Evolutionary conservation across 2,113 vertebrate species (phyloP), one percentile per base, ranked within the genome.

Genomic region (Bettongia penicillata): DNA sequence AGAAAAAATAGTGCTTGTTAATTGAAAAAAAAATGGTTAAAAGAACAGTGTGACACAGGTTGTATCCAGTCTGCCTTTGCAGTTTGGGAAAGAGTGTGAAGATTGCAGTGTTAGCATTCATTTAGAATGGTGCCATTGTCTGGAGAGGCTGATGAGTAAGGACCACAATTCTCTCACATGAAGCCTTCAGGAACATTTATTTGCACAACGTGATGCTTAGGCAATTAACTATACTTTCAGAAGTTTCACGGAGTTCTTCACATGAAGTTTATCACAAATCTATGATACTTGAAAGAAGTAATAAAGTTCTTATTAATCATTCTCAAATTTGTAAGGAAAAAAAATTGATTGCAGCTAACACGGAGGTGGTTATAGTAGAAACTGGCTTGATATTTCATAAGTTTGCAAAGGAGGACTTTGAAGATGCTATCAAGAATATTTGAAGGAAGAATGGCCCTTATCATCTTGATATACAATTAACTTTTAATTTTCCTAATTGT

Each of bases 261-360:
- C 99, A 99, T 25, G 99, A 99, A 97, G 99, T 99, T 97, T 99
- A 99, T 97, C 99, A 99, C 96, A 99, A 99, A 99, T 99, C 99
- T 98, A 90, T 53, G 91, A 1, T 0, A 0, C 57, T 68, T 93
- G 98, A 99, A 99, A 98, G 99, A 99, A 52, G 99, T 99, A 92
- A 99, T 99, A 98, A 99, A 99, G 97, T 99, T 99, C 1, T 99
- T 99, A 89, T 99, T 99, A 96, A 99, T 55, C 53, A 55, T 99
- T 96, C 98, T 99, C 92, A 99, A 99, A 93, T 99, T 99, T 98
- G 99, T 99, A 99, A 99, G 99, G 98, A 99, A 99, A 98, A 99
- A 98, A 99, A 99, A 90, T 98, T 99, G 94, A 99, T 99, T 22
- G 99, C 99, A 84, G 99, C 99, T 97, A 99, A 99, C 97, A 99